Evolutionary conservation across 2,888 invertebrate genomes (phyloP), one percentile per base, ranked within the genome.

Genomic region (Amphipyra berbera): DNA sequence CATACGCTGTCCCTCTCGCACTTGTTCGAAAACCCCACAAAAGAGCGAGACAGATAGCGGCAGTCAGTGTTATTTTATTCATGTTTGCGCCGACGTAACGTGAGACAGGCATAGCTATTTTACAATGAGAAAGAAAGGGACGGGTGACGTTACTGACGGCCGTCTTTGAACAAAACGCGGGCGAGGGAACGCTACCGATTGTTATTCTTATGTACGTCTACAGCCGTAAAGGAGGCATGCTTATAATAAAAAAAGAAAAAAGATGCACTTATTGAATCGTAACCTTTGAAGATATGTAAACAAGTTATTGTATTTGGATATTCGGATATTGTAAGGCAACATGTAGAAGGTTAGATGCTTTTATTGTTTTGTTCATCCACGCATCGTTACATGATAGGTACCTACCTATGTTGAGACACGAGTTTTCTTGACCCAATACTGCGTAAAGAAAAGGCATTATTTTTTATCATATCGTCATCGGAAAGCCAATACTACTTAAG

Each of bases 51-150:
- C 82, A 81, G 89, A 78, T 86, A 88, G 84, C 78, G 80, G 78
- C 82, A 83, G 84, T 83, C 83, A 81, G 84, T 83, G 82, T 88
- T 91, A 88, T 89, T 90, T 92, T 92, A 91, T 92, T 92, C 89
- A 92, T 89, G 88, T 86, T 88, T 81, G 83, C 82, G 83, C 84
- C 85, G 85, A 84, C 42, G 63, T 73, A 63, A 83, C 82, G 68
- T 61, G 85, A 89, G 90, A 92, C 83, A 83, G 90, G 73, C 74
- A 82, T 82, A 90, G 79, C 78, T 68, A 77, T 76, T 78, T 76
- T 74, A 80, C 79, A 69, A 84, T 78, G 83, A 56, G 89, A 79
- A 82, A 83, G 87, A 89, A 81, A 84, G 83, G 85, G 91, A 92
- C 78, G 79, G 85, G 68, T 61, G 64, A 75, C 68, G 66, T 75